phyloP scores from a whole-genome alignment of 1,140 invertebrate species.

The Thaumetopoea pityocampa region DNA sequence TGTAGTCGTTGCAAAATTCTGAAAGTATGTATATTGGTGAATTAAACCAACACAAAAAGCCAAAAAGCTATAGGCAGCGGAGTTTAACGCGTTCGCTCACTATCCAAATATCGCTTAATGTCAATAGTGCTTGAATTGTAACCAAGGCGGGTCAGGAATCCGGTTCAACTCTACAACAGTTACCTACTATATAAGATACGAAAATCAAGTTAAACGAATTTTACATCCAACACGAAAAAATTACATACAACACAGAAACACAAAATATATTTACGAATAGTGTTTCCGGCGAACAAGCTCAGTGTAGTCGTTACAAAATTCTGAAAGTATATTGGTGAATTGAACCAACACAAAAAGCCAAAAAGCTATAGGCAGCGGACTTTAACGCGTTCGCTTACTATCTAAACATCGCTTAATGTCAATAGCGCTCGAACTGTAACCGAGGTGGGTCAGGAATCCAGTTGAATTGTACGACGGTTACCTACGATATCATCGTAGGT shows the following conservation, averaged over 20 bases:
- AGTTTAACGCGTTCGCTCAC: slow-evolving; percentile 38
- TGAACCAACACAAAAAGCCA: slow-evolving; percentile 38
- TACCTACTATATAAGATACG: slow-evolving; percentile 45
- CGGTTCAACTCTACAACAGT: slow-evolving; percentile 46
- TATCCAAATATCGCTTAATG: slow-evolving; percentile 63
- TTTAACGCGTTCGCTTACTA: slow-evolving; percentile 46
- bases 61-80: too few species aligned
- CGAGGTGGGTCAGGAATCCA: slow-evolving; percentile 65
- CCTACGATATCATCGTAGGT: slow-evolving; percentile 59
- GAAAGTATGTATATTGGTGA: too few species aligned
- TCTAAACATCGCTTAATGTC: slow-evolving; percentile 69
- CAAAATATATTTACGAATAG: too few species aligned
- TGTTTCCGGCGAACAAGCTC: slow-evolving; percentile 3
- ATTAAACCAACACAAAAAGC: slow-evolving; percentile 32
- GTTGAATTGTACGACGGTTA: slow-evolving; percentile 52
- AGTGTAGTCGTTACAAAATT: slow-evolving; percentile 13
- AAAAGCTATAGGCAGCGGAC: slow-evolving; percentile 38
- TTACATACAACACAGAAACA: too few species aligned
- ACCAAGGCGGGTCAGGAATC: slow-evolving; percentile 64
- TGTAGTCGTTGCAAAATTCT: too few species aligned
- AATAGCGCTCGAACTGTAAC: slow-evolving; percentile 66
- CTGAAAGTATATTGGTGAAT: slow-evolving; percentile 11
- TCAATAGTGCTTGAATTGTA: slow-evolving; percentile 62
- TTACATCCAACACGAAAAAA: too few species aligned
- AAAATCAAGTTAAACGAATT: too few species aligned